Conservation (phyloP, 2,797 vertebrate genomes). For the Acrossocheilus fasciatus region DNA sequence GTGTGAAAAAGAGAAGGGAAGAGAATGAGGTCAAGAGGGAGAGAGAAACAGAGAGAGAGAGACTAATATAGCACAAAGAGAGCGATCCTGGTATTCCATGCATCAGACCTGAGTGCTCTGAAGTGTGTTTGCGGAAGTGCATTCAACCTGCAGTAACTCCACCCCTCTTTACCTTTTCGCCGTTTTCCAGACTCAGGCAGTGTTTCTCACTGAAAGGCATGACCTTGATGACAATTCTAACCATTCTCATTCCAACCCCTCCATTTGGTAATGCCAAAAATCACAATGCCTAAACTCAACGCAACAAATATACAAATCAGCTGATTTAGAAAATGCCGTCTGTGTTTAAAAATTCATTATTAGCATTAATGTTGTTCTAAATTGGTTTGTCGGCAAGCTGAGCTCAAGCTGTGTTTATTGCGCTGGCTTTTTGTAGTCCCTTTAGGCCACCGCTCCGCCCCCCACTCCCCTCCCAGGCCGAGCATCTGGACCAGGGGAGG, state of each 20-base stretch:
- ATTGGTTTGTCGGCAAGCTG: conserved; percentile 30
- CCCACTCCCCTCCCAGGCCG: conserved; percentile 34
- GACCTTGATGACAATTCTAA: conserved; percentile 20
- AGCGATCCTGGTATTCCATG: neutral
- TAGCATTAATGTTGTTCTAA: conserved; percentile 29
- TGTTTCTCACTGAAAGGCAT: conserved; percentile 5
- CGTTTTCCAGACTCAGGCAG: neutral
- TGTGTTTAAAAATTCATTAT: conserved; percentile 33
- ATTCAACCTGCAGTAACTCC: neutral
- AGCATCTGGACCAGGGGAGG: conserved; percentile 64
- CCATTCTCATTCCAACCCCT: neutral
- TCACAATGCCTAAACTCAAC: neutral
- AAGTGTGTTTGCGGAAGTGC: conserved; percentile 16
- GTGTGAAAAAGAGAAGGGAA: conserved; percentile 28
- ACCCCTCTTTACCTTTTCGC: conserved; percentile 4
- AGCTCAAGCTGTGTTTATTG: conserved; percentile 44
- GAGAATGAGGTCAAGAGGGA: conserved; percentile 38
- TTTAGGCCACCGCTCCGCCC: conserved; percentile 67
- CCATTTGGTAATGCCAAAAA: conserved; percentile 1
- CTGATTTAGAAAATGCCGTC: conserved; percentile 25
- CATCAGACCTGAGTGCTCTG: conserved; percentile 9
- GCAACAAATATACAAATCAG: conserved; percentile 22
- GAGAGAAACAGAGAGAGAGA: neutral
- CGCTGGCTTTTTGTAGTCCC: conserved; percentile 52
- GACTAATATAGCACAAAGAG: conserved; percentile 2